Evolutionary conservation across 2,797 vertebrate species (phyloP).

Genomic region (Macropus fuliginosus): DNA sequence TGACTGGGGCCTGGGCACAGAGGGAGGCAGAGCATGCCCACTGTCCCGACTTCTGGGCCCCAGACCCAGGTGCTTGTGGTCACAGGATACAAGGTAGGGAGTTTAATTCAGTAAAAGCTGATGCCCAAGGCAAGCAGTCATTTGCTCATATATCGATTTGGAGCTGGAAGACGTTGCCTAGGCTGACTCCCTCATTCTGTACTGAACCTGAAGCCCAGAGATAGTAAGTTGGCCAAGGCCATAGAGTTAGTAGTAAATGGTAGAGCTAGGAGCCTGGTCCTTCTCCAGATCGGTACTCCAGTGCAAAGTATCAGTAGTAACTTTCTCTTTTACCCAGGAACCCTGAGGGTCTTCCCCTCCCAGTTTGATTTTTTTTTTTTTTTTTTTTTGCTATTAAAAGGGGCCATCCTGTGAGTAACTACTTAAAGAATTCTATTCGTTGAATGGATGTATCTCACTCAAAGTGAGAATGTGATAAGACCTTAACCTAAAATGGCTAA

Average conservation of each 20-base stretch:
- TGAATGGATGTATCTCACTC: no score
- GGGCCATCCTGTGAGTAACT: no score
- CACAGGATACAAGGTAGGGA: not conserved
- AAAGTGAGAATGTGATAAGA: no score
- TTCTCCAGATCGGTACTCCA: no score
- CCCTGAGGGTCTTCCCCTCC: no score
- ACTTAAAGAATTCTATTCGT: no score
- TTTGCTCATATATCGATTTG: not conserved
- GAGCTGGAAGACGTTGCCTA: not conserved
- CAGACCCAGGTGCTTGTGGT: constrained; percentile 80
- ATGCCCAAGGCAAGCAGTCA: not conserved
- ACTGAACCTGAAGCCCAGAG: not conserved
- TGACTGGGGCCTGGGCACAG: constrained; percentile 82
- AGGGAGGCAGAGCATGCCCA: constrained; percentile 81
- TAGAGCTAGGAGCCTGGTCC: not conserved
- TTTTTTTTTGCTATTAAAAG: no score
- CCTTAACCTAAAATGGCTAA: no score
- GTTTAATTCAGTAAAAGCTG: not conserved
- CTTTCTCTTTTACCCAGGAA: no score
- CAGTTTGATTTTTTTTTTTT: no score
- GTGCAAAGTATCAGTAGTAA: no score
- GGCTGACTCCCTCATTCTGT: not conserved
- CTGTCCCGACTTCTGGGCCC: constrained; percentile 71
- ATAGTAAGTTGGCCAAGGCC: not conserved
- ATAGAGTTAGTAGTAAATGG: not conserved